phyloP scores from a whole-genome alignment of 1,140 invertebrate species.

The Palaemon carinicauda region DNA sequence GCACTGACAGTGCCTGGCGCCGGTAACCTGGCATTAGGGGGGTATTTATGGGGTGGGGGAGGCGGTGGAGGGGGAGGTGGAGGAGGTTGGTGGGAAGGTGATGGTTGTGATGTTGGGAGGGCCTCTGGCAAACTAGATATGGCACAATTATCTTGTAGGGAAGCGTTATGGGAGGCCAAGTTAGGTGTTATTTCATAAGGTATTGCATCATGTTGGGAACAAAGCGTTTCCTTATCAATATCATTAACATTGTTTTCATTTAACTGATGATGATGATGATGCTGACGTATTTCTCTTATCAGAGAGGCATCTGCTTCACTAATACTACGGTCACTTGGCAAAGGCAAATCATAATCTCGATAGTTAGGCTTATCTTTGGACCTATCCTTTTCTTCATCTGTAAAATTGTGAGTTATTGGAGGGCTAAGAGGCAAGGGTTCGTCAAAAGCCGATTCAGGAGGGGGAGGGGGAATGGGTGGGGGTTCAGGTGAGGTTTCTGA shows the following conservation, averaged over 20 bases:
- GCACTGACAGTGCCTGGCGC: slow-evolving; percentile 45
- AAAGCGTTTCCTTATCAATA: too few species aligned
- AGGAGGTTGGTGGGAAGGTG: background rate
- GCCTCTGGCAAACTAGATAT: background rate
- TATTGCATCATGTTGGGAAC: background rate
- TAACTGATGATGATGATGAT: too few species aligned
- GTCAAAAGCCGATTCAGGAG: slow-evolving; percentile 1
- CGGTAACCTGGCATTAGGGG: slow-evolving; percentile 23
- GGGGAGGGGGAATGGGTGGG: background rate
- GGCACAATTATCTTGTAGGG: background rate
- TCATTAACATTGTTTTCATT: too few species aligned
- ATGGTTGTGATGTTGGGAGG: background rate
- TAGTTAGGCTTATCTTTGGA: background rate
- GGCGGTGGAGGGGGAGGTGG: slow-evolving; percentile 14
- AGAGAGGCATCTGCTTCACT: background rate
- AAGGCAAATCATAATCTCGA: background rate
- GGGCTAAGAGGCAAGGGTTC: background rate
- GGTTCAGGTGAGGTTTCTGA: background rate
- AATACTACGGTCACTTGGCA: background rate
- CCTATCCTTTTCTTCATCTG: background rate
- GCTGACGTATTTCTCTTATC: too few species aligned
- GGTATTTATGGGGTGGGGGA: slow-evolving; percentile 14
- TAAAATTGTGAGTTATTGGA: background rate
- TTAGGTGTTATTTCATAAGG: background rate
- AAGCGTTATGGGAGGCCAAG: background rate